These are phyloP conservation scores for Telmatherina bonti DNA, from an alignment of 2,797 vertebrate genomes.

Conservation along the genomic window DNA sequence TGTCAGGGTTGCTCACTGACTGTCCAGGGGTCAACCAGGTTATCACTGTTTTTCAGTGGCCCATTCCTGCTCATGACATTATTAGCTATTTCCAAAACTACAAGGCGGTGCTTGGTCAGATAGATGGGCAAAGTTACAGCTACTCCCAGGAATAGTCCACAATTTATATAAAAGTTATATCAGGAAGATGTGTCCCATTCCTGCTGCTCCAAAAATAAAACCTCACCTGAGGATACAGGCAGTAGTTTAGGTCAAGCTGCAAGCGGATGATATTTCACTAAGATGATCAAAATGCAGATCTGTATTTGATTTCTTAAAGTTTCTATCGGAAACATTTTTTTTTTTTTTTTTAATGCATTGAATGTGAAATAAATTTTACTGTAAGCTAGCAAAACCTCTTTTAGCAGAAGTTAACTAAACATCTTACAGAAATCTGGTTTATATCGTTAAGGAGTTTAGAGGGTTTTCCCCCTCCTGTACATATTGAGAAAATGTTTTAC, in stretches of 20 bases:
- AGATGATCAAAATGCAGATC: background rate
- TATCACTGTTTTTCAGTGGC: slow-evolving; percentile 1
- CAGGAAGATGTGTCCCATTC: background rate
- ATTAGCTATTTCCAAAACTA: slow-evolving; percentile 16
- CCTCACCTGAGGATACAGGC: background rate
- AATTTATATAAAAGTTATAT: background rate
- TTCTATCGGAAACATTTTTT: background rate
- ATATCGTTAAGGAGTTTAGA: background rate
- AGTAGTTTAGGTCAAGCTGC: background rate
- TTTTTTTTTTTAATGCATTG: background rate
- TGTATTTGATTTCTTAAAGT: background rate
- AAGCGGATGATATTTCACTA: background rate
- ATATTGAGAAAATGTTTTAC: background rate
- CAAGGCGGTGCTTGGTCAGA: slow-evolving; percentile 1
- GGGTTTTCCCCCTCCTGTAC: background rate
- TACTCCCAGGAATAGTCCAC: background rate
- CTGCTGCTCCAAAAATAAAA: slow-evolving; percentile 1
- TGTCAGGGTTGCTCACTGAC: slow-evolving; percentile 44
- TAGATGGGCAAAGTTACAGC: background rate
- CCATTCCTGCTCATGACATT: background rate
- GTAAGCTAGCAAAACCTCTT: background rate
- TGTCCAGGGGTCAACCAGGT: slow-evolving; percentile 15
- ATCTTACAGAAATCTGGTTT: background rate
- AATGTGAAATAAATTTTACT: background rate
- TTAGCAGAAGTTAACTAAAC: background rate